A percentile compares a stretch with the other conserved stretches of the same genome.
phyloP scores from a whole-genome alignment of 2,888 invertebrate species.

The Spodoptera littoralis region DNA sequence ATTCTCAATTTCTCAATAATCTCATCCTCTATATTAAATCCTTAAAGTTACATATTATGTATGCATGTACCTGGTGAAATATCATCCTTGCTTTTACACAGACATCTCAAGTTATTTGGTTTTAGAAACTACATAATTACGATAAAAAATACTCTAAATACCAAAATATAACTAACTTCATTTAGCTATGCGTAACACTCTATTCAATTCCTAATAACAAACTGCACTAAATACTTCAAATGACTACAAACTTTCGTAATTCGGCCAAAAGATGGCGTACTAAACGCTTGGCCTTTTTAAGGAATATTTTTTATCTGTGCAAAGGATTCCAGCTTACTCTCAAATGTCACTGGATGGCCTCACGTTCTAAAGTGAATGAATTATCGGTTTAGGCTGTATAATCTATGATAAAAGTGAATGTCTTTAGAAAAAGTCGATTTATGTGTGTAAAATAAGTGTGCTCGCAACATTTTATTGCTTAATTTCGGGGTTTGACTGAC shows the following conservation, averaged over 20 bases:
- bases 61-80: no score
- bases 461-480: no score
- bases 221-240: slow-evolving; percentile 10
- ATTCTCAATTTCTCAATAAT: no score
- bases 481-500: no score
- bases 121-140: no score
- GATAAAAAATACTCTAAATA: background rate
- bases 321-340: slow-evolving; percentile 13
- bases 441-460: no score
- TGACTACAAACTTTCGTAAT: slow-evolving; percentile 16
- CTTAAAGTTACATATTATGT: no score
- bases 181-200: background rate
- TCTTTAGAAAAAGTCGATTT: background rate
- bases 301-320: slow-evolving; percentile 21
- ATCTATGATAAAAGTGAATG: slow-evolving; percentile 11
- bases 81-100: no score
- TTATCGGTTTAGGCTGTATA: slow-evolving; percentile 9
- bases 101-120: no score
- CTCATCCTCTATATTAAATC: no score
- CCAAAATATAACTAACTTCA: background rate
- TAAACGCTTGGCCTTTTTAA: slow-evolving; percentile 17
- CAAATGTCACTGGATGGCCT: slow-evolving; percentile 50
- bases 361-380: slow-evolving; percentile 33
- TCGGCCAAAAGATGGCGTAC: slow-evolving; percentile 25
- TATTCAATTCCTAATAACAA: background rate